phyloP scores from a whole-genome alignment of 2,888 invertebrate genomes.

The Malthinus flaveolus region DNA sequence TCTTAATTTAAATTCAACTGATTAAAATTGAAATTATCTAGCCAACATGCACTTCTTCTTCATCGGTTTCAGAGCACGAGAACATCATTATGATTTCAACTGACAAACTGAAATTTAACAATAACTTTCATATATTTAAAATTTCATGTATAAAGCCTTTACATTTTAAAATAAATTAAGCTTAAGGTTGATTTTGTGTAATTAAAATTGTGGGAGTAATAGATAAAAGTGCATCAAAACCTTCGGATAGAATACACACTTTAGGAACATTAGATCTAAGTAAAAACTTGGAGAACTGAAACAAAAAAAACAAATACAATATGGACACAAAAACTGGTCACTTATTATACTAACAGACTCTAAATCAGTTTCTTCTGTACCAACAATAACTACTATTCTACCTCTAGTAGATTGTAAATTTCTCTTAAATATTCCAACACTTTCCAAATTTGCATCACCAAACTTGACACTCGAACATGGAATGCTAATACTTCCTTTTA shows the following conservation, averaged over 20 bases:
- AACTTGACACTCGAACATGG: slow-evolving; percentile 81
- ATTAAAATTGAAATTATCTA: too few relatives aligned
- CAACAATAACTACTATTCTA: slow-evolving; percentile 76
- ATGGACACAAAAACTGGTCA: neutral
- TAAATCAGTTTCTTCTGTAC: slow-evolving; percentile 77
- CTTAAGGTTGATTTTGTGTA: slow-evolving; percentile 32
- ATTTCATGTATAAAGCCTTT: too few relatives aligned
- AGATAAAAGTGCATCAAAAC: slow-evolving; percentile 75
- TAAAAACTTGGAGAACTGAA: slow-evolving; percentile 84
- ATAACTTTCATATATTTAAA: too few relatives aligned
- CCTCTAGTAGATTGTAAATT: slow-evolving; percentile 64
- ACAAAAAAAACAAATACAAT: slow-evolving; percentile 31
- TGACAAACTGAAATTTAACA: too few relatives aligned
- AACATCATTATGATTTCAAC: too few relatives aligned
- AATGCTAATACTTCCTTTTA: slow-evolving; percentile 84
- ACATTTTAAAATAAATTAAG: neutral
- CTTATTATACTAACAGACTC: slow-evolving; percentile 62
- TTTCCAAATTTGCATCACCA: slow-evolving; percentile 70
- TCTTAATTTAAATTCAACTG: too few relatives aligned
- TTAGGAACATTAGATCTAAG: slow-evolving; percentile 75
- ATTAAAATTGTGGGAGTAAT: slow-evolving; percentile 64
- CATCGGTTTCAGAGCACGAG: too few relatives aligned
- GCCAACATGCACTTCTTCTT: too few relatives aligned
- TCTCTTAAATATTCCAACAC: slow-evolving; percentile 67
- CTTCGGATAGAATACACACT: slow-evolving; percentile 87